Percentiles rank a stretch among this genome's conserved stretches.
phyloP scores from a whole-genome alignment of 1,140 invertebrate species.

The Condylostylus longicornis region DNA sequence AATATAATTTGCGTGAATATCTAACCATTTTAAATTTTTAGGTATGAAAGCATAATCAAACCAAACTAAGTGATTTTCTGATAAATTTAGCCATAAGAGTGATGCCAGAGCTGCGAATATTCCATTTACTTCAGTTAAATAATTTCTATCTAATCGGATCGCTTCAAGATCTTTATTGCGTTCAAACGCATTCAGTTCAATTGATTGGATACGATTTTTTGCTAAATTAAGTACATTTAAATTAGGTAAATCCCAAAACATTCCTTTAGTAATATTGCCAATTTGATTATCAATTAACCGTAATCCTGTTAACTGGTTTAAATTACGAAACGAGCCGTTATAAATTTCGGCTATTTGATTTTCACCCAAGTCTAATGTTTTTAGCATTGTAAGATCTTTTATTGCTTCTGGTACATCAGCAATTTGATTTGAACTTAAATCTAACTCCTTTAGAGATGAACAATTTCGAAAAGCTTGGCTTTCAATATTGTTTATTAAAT shows the following conservation, averaged over 20 bases:
- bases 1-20: conserved; percentile 67
- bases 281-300: conserved; percentile 69
- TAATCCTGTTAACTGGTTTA: conserved; percentile 60
- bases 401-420: conserved; percentile 56
- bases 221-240: conserved; percentile 68
- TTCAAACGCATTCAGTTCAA: conserved; percentile 61
- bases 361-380: conserved; percentile 65
- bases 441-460: conserved; percentile 61
- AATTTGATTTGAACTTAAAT: conserved; percentile 67
- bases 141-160: conserved; percentile 63
- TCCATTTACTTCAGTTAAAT: conserved; percentile 57
- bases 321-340: conserved; percentile 55
- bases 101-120: conserved; percentile 58
- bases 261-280: conserved; percentile 52
- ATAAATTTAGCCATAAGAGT: conserved; percentile 68
- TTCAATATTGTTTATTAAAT: conserved; percentile 54
- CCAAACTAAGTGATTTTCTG: conserved; percentile 63
- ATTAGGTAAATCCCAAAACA: conserved; percentile 53
- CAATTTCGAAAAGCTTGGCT: conserved; percentile 67
- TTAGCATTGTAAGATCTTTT: conserved; percentile 55
- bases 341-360: conserved; percentile 60
- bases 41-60: conserved; percentile 72
- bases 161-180: conserved; percentile 60
- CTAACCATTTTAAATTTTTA: conserved; percentile 60
- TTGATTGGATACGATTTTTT: conserved; percentile 58